Evolutionary conservation across 2,113 vertebrate species (phyloP).

Genomic region (Callithrix jacchus): DNA sequence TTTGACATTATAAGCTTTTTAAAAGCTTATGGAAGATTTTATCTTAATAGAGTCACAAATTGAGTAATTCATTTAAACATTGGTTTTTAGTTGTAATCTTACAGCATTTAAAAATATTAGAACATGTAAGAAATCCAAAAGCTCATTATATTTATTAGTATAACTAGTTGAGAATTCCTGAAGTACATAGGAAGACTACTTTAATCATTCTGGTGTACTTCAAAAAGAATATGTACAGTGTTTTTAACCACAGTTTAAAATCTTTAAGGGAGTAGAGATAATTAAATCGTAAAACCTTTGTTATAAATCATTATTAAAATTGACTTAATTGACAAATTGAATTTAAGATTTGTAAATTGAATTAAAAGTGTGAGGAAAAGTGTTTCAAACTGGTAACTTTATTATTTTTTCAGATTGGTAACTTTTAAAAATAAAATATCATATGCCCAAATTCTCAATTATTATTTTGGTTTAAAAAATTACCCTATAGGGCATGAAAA

Average conservation of each 20-base stretch:
- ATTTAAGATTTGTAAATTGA: background rate
- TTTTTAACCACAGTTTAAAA: background rate
- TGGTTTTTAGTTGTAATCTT: background rate
- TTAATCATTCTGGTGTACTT: background rate
- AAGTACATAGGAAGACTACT: background rate
- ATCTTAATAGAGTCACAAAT: background rate
- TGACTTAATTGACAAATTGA: background rate
- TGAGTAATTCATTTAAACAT: background rate
- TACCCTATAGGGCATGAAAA: background rate
- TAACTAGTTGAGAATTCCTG: background rate
- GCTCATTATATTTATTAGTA: constrained; percentile 10
- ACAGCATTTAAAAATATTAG: background rate
- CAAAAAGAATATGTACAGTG: background rate
- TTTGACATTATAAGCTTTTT: background rate
- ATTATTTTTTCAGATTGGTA: background rate
- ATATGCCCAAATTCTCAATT: background rate
- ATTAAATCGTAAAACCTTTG: background rate
- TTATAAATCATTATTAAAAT: constrained; percentile 3
- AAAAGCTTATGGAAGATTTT: background rate
- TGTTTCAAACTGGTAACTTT: constrained; percentile 2
- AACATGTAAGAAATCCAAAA: background rate
- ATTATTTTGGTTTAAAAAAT: background rate
- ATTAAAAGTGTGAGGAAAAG: constrained; percentile 4
- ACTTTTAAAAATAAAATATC: constrained; percentile 15
- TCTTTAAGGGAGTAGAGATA: background rate